A percentile compares a stretch with the other conserved stretches of the same genome.
phyloP scores from a whole-genome alignment of 2,113 vertebrate genomes.

The Anarhynchus alexandrinus region DNA sequence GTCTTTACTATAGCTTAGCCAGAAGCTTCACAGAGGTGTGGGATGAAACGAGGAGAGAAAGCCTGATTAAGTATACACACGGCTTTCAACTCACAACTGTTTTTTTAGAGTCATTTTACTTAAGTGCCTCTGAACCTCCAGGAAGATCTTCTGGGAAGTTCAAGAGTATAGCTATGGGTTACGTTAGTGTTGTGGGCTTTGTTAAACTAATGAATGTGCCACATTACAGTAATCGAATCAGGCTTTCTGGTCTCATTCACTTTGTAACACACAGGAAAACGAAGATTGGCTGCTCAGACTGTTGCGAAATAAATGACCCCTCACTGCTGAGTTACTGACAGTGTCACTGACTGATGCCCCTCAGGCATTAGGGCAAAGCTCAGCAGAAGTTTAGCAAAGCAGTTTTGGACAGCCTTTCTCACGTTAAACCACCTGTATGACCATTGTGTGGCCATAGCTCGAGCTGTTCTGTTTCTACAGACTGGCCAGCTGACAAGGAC shows the following conservation, averaged over 20 bases:
- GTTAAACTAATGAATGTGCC: neutral
- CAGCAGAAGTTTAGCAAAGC: neutral
- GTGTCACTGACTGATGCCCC: neutral
- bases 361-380: neutral
- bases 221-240: neutral
- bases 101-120: neutral
- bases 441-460: neutral
- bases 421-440: neutral
- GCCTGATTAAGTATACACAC: neutral
- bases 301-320: neutral
- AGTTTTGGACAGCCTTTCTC: neutral
- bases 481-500: neutral
- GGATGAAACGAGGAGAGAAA: neutral
- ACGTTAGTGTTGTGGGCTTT: neutral
- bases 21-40: neutral
- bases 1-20: neutral
- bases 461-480: fast-evolving
- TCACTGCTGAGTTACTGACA: neutral
- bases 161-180: neutral
- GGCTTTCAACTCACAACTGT: neutral
- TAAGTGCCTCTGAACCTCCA: neutral
- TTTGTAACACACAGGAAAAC: neutral
- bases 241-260: neutral
- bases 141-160: neutral
- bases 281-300: neutral